Conservation (phyloP, 2,888 invertebrate species). For the Sinhomidia bicolor region DNA sequence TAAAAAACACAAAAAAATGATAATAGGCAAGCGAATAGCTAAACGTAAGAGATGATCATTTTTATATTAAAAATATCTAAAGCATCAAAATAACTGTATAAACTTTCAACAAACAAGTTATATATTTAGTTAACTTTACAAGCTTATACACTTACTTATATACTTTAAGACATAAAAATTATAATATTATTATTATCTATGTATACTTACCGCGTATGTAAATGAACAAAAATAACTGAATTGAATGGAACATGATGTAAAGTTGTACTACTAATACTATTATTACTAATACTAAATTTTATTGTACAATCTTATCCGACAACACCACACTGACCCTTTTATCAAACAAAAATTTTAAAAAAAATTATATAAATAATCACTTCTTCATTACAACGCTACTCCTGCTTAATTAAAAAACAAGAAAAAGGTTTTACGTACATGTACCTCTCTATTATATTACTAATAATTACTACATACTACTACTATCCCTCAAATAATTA, state of each 20-base stretch:
- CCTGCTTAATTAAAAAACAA: conserved; percentile 17
- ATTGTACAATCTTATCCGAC: neutral
- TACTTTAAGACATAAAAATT: neutral
- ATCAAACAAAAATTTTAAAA: neutral
- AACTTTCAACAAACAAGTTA: neutral
- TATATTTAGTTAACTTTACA: neutral
- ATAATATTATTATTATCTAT: too few species aligned
- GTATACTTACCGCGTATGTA: neutral
- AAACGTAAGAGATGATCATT: conserved; percentile 3
- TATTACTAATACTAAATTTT: neutral
- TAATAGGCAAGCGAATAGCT: neutral
- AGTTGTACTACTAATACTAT: neutral
- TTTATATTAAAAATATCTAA: conserved; percentile 1
- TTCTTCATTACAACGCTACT: too few species aligned
- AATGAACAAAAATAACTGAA: neutral
- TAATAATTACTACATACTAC: too few species aligned
- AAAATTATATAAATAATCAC: neutral
- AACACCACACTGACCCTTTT: conserved; percentile 4
- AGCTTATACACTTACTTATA: too few species aligned
- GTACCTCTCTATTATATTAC: conserved; percentile 8
- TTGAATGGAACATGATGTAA: neutral
- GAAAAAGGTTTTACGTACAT: conserved; percentile 21
- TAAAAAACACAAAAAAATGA: neutral
- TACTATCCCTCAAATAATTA: too few species aligned
- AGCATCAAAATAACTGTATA: neutral